These are phyloP conservation scores for Helarctos malayanus DNA, from an alignment of 2,797 vertebrate genomes.

Conservation along the genomic window DNA sequence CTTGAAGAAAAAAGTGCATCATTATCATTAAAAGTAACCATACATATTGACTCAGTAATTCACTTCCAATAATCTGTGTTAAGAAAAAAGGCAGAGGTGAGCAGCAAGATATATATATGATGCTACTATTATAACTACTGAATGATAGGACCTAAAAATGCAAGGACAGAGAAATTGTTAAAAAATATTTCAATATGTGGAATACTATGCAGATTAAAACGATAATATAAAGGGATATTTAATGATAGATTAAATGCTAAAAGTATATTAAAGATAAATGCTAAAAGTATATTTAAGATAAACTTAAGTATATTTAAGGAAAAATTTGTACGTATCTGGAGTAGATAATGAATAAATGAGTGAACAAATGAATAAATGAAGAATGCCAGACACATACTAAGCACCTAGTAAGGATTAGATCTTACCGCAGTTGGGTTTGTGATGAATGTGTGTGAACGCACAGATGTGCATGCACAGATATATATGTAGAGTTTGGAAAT, in stretches of 20 bases:
- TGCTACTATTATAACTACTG: not conserved
- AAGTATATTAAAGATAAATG: not conserved
- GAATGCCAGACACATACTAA: not conserved
- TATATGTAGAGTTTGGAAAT: not conserved
- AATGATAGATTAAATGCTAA: not conserved
- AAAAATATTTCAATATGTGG: not conserved
- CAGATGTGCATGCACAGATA: not conserved
- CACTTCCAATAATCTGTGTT: not conserved
- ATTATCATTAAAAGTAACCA: not conserved
- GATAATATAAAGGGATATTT: not conserved
- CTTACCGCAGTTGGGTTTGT: not conserved
- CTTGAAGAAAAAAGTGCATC: not conserved
- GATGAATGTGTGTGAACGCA: not conserved
- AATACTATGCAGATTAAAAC: not conserved
- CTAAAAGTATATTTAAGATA: not conserved
- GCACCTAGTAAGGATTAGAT: not conserved
- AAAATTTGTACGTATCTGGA: not conserved
- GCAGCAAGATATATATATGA: not conserved
- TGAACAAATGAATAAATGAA: conserved; percentile 17
- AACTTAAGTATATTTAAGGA: not conserved
- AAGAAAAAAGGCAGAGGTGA: not conserved
- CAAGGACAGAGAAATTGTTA: not conserved
- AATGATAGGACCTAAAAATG: not conserved
- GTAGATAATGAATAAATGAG: conserved; percentile 19
- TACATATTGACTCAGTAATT: not conserved